Evolutionary conservation across 2,888 invertebrate genomes (phyloP).

Genomic region (Phengaris alcon): DNA sequence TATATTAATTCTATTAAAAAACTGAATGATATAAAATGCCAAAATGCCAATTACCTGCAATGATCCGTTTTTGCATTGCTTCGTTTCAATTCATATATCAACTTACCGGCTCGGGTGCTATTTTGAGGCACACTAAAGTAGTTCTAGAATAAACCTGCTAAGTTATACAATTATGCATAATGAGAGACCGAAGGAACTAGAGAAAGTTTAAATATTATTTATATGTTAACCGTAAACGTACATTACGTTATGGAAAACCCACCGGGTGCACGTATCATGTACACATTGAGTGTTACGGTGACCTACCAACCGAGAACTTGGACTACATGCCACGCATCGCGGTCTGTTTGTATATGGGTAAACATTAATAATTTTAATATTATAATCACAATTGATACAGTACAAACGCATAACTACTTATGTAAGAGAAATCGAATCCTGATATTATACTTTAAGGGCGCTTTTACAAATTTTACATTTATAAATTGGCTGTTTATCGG

Average conservation of each 20-base stretch:
- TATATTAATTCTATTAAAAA: no score
- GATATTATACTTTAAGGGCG: background rate
- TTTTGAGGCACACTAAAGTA: no score
- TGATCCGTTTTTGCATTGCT: no score
- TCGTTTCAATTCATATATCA: no score
- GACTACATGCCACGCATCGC: slow-evolving; percentile 58
- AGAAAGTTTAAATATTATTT: slow-evolving; percentile 22
- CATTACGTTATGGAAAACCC: background rate
- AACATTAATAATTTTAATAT: slow-evolving; percentile 8
- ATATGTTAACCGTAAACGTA: slow-evolving; percentile 18
- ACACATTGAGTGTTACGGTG: background rate
- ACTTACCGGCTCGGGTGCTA: no score
- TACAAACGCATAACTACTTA: background rate
- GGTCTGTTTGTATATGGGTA: slow-evolving; percentile 29
- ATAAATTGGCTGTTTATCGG: no score
- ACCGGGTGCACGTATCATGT: background rate
- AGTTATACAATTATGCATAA: background rate
- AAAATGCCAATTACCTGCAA: no score
- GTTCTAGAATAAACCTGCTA: no score
- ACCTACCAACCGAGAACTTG: slow-evolving; percentile 39
- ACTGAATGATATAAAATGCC: no score
- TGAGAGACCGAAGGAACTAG: background rate
- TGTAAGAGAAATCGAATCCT: background rate
- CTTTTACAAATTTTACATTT: no score
- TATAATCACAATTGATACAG: slow-evolving; percentile 16